Evolutionary conservation across 2,113 vertebrate genomes (phyloP).

Genomic region (Sialia sialis): DNA sequence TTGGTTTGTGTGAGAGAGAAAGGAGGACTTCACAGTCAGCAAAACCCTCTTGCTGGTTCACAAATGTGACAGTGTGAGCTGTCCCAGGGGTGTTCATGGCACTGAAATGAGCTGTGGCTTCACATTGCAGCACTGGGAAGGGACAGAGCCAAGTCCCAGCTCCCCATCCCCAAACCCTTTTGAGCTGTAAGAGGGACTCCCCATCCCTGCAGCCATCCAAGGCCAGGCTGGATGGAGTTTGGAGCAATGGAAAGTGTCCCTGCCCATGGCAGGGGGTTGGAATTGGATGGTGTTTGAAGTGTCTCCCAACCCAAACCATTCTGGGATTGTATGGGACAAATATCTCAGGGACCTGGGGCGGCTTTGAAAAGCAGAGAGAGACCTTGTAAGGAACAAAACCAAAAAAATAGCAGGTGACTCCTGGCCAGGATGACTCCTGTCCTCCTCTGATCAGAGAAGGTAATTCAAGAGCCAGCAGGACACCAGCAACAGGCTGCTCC

Average conservation of each 20-base stretch:
- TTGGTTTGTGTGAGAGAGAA: rapidly evolving
- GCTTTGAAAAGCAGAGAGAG: background rate
- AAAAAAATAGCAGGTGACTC: background rate
- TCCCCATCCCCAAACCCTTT: background rate
- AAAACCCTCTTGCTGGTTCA: background rate
- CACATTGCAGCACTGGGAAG: background rate
- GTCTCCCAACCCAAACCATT: background rate
- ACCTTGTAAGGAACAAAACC: background rate
- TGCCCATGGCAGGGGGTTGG: background rate
- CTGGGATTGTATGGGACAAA: background rate
- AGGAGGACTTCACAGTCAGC: background rate
- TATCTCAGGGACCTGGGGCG: background rate
- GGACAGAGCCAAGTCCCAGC: background rate
- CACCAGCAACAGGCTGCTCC: background rate
- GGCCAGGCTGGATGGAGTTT: background rate
- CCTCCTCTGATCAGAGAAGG: background rate
- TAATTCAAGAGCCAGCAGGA: background rate
- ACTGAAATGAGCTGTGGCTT: background rate
- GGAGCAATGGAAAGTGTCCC: background rate
- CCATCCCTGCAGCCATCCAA: background rate
- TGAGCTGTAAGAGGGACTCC: background rate
- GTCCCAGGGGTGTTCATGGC: background rate
- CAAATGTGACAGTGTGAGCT: background rate
- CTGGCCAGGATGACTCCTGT: background rate
- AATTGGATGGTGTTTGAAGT: background rate